These are phyloP conservation scores for Nylanderia fulva DNA, from an alignment of 1,140 invertebrate genomes.

Conservation along the genomic window DNA sequence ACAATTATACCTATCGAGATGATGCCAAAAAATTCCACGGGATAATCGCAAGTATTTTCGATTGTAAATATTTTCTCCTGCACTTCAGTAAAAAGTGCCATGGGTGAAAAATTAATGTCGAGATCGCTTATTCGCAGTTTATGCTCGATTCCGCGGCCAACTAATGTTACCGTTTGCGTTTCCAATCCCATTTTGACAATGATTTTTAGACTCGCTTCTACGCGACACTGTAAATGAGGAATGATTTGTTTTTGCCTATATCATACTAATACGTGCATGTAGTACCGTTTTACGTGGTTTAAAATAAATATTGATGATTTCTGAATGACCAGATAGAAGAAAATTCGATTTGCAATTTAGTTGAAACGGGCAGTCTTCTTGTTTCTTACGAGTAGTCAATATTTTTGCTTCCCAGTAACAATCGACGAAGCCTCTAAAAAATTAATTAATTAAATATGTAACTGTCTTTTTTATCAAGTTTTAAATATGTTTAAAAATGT, in stretches of 20 bases:
- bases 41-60: slow-evolving; percentile 79
- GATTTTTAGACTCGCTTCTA: slow-evolving; percentile 76
- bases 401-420: slow-evolving; percentile 80
- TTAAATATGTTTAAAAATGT: neutral
- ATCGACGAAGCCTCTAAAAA: slow-evolving; percentile 80
- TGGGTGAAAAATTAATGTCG: slow-evolving; percentile 78
- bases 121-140: slow-evolving; percentile 78
- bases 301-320: slow-evolving; percentile 73
- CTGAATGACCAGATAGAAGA: slow-evolving; percentile 60
- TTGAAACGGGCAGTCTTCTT: slow-evolving; percentile 69
- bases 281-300: slow-evolving; percentile 73
- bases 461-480: neutral
- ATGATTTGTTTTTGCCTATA: neutral
- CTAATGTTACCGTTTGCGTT: slow-evolving; percentile 71
- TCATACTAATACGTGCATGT: neutral
- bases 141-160: slow-evolving; percentile 79
- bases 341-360: slow-evolving; percentile 52
- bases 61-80: slow-evolving; percentile 78
- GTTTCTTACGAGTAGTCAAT: slow-evolving; percentile 50
- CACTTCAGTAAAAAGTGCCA: slow-evolving; percentile 77
- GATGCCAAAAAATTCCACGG: slow-evolving; percentile 84
- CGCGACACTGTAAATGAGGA: slow-evolving; percentile 66
- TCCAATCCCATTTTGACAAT: slow-evolving; percentile 75
- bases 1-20: slow-evolving; percentile 84
- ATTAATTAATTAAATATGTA: slow-evolving; percentile 31